A percentile compares a stretch with the other conserved stretches of the same genome.
Evolutionary conservation across 2,888 invertebrate genomes (phyloP).

Genomic region (Oxyscelio sp.): DNA sequence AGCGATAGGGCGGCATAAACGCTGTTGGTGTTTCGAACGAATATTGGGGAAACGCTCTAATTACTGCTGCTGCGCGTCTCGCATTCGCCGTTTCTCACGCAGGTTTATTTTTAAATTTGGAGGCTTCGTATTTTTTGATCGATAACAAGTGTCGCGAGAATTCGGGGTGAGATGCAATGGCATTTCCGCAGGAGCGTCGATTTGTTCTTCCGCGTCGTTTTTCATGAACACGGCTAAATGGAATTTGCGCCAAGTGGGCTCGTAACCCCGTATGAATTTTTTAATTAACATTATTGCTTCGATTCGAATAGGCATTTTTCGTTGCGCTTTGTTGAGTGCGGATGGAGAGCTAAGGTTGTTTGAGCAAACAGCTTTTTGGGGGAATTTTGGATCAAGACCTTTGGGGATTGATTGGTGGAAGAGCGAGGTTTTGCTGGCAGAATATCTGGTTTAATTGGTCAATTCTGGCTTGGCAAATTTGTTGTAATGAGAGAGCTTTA

Average conservation of each 20-base stretch:
- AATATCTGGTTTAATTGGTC: no score
- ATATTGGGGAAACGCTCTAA: conserved; percentile 73
- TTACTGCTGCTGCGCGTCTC: conserved; percentile 75
- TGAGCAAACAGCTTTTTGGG: neutral
- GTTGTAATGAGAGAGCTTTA: no score
- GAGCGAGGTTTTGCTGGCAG: no score
- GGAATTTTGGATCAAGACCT: no score
- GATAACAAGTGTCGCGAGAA: conserved; percentile 75
- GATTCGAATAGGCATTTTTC: conserved; percentile 21
- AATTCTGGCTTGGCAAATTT: no score
- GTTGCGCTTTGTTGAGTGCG: neutral
- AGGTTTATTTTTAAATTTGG: conserved; percentile 76
- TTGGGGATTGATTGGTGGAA: no score
- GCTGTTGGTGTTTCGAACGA: conserved; percentile 77
- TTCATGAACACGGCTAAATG: conserved; percentile 21
- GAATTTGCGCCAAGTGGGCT: conserved; percentile 26
- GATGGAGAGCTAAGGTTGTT: neutral
- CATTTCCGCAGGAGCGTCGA: conserved; percentile 47
- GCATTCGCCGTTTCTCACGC: conserved; percentile 74
- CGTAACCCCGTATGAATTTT: conserved; percentile 41
- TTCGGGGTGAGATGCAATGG: conserved; percentile 59
- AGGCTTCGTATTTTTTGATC: conserved; percentile 74
- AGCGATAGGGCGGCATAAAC: no score
- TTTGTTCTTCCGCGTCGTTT: conserved; percentile 49
- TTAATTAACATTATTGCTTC: conserved; percentile 67